Conservation (phyloP, 2,888 invertebrate genomes). For the Ormyrus labotus region DNA sequence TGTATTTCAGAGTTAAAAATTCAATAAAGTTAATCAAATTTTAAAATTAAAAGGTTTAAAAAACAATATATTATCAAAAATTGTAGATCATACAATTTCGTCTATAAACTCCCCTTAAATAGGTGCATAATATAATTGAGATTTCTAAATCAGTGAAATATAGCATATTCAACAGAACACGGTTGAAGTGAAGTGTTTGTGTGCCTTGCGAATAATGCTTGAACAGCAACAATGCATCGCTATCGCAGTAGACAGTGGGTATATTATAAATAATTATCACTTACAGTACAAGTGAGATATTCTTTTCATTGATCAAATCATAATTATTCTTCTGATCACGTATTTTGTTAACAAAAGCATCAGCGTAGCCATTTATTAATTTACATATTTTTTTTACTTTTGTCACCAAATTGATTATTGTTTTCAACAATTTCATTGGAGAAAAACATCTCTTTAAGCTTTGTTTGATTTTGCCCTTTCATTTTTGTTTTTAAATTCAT, state of each 20-base stretch:
- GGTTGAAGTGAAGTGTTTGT: constrained; percentile 21
- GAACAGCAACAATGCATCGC: constrained; percentile 29
- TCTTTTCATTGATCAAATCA: constrained; percentile 11
- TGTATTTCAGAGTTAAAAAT: no score
- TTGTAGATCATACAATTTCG: constrained; percentile 14
- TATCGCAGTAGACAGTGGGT: constrained; percentile 16
- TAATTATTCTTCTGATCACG: constrained; percentile 15
- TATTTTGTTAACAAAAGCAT: constrained; percentile 37
- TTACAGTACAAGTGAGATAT: constrained; percentile 5
- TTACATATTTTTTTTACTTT: constrained; percentile 1
- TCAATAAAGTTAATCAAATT: no score
- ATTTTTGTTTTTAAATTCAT: constrained; percentile 15
- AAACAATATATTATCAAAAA: background rate
- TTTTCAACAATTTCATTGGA: constrained; percentile 16
- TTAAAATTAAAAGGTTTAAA: no score
- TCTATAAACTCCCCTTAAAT: constrained; percentile 35
- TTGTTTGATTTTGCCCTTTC: constrained; percentile 38
- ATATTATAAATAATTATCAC: constrained; percentile 9
- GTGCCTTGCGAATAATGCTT: constrained; percentile 46
- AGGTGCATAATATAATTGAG: no score
- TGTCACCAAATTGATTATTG: background rate
- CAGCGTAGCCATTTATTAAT: constrained; percentile 30
- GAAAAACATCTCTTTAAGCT: constrained; percentile 24
- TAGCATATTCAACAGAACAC: background rate
- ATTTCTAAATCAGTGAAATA: background rate